Base-by-base conservation (phyloP, 1,140 invertebrate genomes). In the Aphelinus certus region DNA sequence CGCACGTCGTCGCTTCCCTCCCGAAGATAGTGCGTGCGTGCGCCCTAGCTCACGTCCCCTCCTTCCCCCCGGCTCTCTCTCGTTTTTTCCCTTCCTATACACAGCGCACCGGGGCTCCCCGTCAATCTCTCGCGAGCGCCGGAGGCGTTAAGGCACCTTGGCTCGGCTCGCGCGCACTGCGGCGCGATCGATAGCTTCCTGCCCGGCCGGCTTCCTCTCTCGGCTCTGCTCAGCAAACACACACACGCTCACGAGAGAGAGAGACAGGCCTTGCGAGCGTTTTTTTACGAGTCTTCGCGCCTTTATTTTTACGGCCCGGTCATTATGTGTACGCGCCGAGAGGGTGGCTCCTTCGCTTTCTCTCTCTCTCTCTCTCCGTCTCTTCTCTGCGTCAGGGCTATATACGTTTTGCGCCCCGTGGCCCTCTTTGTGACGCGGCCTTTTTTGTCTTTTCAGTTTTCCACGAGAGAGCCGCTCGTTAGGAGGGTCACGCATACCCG, bases 141-240 rank as follows among this genome's bases (percentile, higher is more conserved):
- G 53, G 10, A 65, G 63, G 71, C 62, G 46, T 65, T 58, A n/a
- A 65, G 45, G 55, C 62, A 65, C 71, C 62, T 72, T n/a, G 7
- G 53, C 7, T 4, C 1, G 26, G 26, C 26, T 26, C 26, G 26
- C 26, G 26, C 26, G 26, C 26, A 26, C 26, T 26, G 47, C 53
- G 26, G 26, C 26, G 26, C 26, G 71, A 72, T 72, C 71, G 71
- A 72, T 72, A 72, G 47, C 62, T 72, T 72, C 71, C 71, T 72
- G 51, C 3, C 60, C 10, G 46, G 49, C 5, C 57, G 1, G 26
- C 68, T 55, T 57, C 42, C 56, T 57, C 65, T 43, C 51, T 47
- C 45, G 51, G 1, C 4, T 9, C 26, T 26, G 26, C 26, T 26
- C 26, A 26, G 26, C 26, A 26, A 26, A 26, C 26, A 26, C 26